Conservation (phyloP, 2,113 vertebrate species). For the Alexandromys fortis region DNA sequence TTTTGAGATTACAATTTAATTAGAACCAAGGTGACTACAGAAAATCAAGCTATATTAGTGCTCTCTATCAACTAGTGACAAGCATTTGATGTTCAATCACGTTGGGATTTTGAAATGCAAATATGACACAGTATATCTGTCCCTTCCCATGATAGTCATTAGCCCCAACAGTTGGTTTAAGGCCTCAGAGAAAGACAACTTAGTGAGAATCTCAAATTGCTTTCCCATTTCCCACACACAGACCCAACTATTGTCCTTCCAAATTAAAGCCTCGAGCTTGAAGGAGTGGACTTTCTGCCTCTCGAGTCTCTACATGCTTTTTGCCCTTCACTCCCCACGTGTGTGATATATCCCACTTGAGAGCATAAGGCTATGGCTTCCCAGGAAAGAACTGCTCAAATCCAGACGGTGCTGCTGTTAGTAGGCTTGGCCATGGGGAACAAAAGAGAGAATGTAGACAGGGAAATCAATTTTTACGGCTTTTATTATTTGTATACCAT, state of each 20-base stretch:
- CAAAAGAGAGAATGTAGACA: background rate
- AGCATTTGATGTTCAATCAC: background rate
- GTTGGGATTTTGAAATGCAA: background rate
- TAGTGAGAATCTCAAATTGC: background rate
- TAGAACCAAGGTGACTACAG: background rate
- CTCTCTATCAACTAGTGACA: background rate
- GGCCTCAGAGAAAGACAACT: background rate
- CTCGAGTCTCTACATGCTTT: background rate
- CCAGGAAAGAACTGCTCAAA: background rate
- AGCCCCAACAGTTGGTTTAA: background rate
- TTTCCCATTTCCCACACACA: background rate
- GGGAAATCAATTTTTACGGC: background rate
- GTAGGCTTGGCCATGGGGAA: background rate
- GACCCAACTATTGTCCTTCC: background rate
- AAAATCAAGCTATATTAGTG: background rate
- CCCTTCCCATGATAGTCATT: background rate
- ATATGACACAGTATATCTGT: background rate
- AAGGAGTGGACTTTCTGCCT: background rate
- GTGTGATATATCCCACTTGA: fast-evolving
- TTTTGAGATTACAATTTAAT: background rate
- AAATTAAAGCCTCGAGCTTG: background rate
- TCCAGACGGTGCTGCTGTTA: background rate
- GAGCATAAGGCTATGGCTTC: background rate
- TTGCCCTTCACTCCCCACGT: background rate
- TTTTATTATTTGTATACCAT: background rate